Percentiles rank a stretch among this genome's conserved stretches.
Evolutionary conservation across 1,140 invertebrate species (phyloP).

Genomic region (Halyomorpha halys): DNA sequence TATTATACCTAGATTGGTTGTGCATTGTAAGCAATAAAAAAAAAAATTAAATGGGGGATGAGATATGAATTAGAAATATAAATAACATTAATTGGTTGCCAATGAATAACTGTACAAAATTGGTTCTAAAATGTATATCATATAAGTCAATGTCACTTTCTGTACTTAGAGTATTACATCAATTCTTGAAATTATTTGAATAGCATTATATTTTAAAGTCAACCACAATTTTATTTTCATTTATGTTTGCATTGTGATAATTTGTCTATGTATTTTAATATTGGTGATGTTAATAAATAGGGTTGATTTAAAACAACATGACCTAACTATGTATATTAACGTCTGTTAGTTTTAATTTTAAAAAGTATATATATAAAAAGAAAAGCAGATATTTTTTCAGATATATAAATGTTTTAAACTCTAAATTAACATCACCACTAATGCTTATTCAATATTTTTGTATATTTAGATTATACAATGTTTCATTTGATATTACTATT

Average conservation of each 20-base stretch:
- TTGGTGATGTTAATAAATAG: slow-evolving; percentile 15
- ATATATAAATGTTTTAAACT: background rate
- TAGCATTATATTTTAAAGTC: background rate
- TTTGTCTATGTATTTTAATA: slow-evolving; percentile 5
- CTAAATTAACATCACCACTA: slow-evolving; percentile 21
- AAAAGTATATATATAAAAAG: background rate
- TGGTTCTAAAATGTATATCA: slow-evolving; percentile 18
- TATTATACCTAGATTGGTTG: slow-evolving; percentile 24
- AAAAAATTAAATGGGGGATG: slow-evolving; percentile 15
- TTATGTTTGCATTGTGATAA: slow-evolving; percentile 16
- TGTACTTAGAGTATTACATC: slow-evolving; percentile 7
- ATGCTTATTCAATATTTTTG: slow-evolving; percentile 23
- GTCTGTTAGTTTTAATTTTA: too few species aligned
- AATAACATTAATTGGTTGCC: slow-evolving; percentile 11
- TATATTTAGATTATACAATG: slow-evolving; percentile 26
- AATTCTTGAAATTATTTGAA: slow-evolving; percentile 13
- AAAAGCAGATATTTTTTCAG: slow-evolving; percentile 10
- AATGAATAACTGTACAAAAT: slow-evolving; percentile 16
- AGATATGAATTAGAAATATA: slow-evolving; percentile 20
- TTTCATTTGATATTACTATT: slow-evolving; percentile 25
- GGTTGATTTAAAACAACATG: too few species aligned
- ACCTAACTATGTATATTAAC: too few species aligned
- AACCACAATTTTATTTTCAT: background rate
- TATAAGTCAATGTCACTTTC: slow-evolving; percentile 20
- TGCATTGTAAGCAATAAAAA: slow-evolving; percentile 27